These are phyloP conservation scores for Hypanus sabinus DNA, from an alignment of 2,113 vertebrate genomes.

Conservation along the genomic window DNA sequence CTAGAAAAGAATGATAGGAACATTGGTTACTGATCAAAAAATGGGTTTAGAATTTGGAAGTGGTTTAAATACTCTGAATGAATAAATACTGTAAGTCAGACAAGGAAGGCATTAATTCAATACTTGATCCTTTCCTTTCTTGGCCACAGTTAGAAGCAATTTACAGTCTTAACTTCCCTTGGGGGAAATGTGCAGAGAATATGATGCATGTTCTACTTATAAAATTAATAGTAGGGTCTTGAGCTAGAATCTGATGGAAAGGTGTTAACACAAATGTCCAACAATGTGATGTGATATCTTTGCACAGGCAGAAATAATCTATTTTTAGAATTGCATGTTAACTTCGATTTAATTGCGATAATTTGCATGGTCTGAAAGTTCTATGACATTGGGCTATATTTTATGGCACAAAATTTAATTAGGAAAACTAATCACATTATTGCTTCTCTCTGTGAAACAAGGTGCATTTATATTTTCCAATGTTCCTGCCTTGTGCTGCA, in stretches of 20 bases:
- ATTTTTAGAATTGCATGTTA: neutral
- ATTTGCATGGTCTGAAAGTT: no score
- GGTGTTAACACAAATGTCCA: constrained; percentile 62
- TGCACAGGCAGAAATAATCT: constrained; percentile 48
- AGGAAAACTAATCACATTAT: no score
- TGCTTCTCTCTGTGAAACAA: no score
- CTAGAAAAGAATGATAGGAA: neutral
- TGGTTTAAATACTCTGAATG: constrained; percentile 58
- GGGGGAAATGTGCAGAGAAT: constrained; percentile 61
- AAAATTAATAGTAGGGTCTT: constrained; percentile 62
- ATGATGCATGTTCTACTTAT: constrained; percentile 67
- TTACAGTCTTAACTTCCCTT: constrained; percentile 60
- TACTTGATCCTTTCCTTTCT: constrained; percentile 51
- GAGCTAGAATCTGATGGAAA: constrained; percentile 58
- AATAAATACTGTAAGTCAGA: constrained; percentile 51
- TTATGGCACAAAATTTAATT: no score
- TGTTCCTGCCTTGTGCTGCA: no score
- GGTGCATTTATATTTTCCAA: no score
- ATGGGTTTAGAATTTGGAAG: neutral
- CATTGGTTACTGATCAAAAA: neutral
- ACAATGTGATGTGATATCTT: constrained; percentile 62
- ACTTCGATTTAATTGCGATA: neutral
- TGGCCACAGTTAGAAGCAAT: constrained; percentile 59
- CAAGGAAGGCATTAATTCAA: constrained; percentile 61
- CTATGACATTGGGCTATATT: no score